phyloP scores from a whole-genome alignment of 2,888 invertebrate species.

The Spilosoma lubricipeda region DNA sequence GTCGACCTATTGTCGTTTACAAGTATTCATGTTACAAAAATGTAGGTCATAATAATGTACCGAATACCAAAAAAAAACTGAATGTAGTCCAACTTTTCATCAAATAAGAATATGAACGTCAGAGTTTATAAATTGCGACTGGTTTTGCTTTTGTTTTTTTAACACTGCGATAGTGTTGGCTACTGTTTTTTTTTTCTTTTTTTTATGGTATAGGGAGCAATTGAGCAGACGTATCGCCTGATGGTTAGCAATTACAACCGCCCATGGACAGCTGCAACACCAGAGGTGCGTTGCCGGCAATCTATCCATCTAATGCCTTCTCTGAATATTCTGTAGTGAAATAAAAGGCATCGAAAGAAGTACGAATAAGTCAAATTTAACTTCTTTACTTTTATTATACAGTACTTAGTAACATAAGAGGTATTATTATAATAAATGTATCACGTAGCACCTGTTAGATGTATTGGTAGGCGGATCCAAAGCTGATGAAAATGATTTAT shows the following conservation, averaged over 20 bases:
- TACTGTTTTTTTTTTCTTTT: too few species aligned
- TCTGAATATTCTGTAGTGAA: not conserved
- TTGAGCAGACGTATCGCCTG: too few species aligned
- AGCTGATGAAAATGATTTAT: conserved; percentile 26
- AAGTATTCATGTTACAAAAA: not conserved
- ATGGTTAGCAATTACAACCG: too few species aligned
- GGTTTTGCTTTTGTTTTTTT: not conserved
- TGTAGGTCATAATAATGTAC: not conserved
- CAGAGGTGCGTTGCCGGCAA: too few species aligned
- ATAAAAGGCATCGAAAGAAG: not conserved
- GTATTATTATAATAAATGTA: conserved; percentile 31
- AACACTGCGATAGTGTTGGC: not conserved
- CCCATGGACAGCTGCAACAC: too few species aligned
- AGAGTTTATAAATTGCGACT: not conserved
- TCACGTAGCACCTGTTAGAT: conserved; percentile 42
- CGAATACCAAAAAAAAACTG: not conserved
- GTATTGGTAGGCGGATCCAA: conserved; percentile 42
- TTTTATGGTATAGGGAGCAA: too few species aligned
- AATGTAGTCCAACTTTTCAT: not conserved
- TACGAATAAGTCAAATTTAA: conserved; percentile 19
- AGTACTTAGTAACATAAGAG: conserved; percentile 33
- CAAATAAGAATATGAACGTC: not conserved
- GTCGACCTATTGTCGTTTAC: not conserved
- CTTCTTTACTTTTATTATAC: conserved; percentile 40
- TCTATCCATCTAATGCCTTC: too few species aligned